These are phyloP conservation scores for Pollenia griseotomentosa DNA, from an alignment of 2,888 invertebrate genomes.

Conservation along the genomic window DNA sequence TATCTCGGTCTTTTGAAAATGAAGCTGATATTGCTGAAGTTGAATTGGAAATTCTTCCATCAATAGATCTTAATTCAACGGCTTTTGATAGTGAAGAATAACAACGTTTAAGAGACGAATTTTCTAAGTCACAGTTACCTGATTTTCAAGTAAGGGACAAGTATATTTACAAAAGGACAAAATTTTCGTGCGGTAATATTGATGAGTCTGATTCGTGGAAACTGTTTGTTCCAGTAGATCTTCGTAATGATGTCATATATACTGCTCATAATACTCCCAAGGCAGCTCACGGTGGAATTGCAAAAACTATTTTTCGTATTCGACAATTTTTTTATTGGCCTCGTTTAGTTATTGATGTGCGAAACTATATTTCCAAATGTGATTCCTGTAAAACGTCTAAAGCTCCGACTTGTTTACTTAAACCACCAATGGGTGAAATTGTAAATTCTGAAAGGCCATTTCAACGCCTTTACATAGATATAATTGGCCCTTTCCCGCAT, in stretches of 20 bases:
- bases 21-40: too few species aligned
- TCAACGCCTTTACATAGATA: neutral
- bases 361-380: neutral
- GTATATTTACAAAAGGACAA: neutral
- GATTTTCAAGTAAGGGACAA: neutral
- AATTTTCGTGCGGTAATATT: neutral
- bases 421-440: neutral
- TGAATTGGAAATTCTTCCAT: too few species aligned
- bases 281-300: neutral
- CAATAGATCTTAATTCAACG: too few species aligned
- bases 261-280: neutral
- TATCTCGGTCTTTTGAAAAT: too few species aligned
- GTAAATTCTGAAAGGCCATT: neutral
- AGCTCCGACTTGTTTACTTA: neutral
- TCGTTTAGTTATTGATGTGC: conserved; percentile 2
- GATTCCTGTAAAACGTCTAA: neutral
- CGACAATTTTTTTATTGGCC: conserved; percentile 26
- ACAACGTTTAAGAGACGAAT: neutral
- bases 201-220: neutral
- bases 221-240: neutral
- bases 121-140: neutral
- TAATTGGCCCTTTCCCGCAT: neutral
- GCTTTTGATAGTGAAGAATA: neutral
- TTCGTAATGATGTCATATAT: neutral
- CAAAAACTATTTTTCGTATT: neutral